phyloP scores from a whole-genome alignment of 2,888 invertebrate genomes.

The Heliconius charithonia region DNA sequence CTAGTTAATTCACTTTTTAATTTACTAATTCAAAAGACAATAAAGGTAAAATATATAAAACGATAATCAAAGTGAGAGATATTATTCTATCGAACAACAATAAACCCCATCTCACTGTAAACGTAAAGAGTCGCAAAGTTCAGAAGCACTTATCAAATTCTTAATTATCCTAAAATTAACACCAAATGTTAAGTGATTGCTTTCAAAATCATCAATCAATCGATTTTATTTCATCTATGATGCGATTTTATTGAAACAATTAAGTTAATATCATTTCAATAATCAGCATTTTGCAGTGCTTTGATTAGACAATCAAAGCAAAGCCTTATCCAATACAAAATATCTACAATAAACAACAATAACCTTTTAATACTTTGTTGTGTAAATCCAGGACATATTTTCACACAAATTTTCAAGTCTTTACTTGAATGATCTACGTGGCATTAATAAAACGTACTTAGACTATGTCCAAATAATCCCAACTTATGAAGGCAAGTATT shows the following conservation, averaged over 20 bases:
- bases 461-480: conserved; percentile 25
- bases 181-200: conserved; percentile 19
- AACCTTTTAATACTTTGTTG: no score
- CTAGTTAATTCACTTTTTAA: no score
- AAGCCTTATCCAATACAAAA: no score
- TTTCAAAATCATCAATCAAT: background rate
- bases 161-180: conserved; percentile 15
- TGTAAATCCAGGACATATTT: background rate
- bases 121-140: conserved; percentile 14
- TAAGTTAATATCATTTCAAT: background rate
- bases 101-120: conserved; percentile 2
- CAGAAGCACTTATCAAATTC: conserved; percentile 20
- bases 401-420: background rate
- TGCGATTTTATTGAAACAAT: background rate
- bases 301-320: background rate
- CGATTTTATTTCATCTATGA: background rate
- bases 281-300: background rate
- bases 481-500: conserved; percentile 30
- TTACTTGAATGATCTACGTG: background rate
- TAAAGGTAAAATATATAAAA: no score
- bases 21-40: no score
- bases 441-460: conserved; percentile 23
- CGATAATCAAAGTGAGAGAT: background rate
- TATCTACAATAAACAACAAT: no score
- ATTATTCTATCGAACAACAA: background rate